These are phyloP conservation scores for Agriopis marginaria DNA, from an alignment of 2,888 invertebrate species.

Conservation along the genomic window DNA sequence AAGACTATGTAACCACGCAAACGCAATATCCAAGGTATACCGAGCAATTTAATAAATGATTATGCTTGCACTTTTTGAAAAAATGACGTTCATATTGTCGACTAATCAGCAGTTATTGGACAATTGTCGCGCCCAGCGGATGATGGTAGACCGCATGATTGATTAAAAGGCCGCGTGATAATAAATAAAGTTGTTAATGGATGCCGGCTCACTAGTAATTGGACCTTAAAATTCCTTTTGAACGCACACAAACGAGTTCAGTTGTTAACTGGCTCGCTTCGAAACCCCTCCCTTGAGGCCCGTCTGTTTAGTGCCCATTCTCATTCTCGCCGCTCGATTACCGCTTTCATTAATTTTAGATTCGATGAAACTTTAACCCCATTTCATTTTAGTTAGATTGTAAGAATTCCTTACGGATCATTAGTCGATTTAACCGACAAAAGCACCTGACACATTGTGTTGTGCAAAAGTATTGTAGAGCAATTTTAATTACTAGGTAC, in stretches of 20 bases:
- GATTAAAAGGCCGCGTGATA: constrained; percentile 83
- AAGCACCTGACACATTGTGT: no score
- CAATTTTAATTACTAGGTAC: no score
- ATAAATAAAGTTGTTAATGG: constrained; percentile 82
- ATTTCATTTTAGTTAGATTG: constrained; percentile 7
- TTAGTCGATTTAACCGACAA: no score
- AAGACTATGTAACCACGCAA: neutral
- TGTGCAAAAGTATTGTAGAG: no score
- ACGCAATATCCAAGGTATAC: constrained; percentile 20
- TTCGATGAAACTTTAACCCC: constrained; percentile 20
- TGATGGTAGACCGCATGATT: constrained; percentile 73
- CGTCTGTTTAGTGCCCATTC: constrained; percentile 34
- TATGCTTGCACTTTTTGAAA: constrained; percentile 37
- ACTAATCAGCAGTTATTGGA: constrained; percentile 65
- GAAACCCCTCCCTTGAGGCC: constrained; percentile 39
- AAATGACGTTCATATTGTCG: constrained; percentile 50
- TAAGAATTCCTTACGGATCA: neutral
- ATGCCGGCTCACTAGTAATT: constrained; percentile 72
- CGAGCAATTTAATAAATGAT: constrained; percentile 22
- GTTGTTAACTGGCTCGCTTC: constrained; percentile 40
- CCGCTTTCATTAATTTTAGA: constrained; percentile 27
- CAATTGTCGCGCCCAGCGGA: constrained; percentile 71
- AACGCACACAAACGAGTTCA: constrained; percentile 58
- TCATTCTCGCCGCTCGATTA: constrained; percentile 34
- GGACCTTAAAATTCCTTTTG: constrained; percentile 75